Conservation (phyloP, 2,797 vertebrate genomes). For the Dromococcyx pavoninus region DNA sequence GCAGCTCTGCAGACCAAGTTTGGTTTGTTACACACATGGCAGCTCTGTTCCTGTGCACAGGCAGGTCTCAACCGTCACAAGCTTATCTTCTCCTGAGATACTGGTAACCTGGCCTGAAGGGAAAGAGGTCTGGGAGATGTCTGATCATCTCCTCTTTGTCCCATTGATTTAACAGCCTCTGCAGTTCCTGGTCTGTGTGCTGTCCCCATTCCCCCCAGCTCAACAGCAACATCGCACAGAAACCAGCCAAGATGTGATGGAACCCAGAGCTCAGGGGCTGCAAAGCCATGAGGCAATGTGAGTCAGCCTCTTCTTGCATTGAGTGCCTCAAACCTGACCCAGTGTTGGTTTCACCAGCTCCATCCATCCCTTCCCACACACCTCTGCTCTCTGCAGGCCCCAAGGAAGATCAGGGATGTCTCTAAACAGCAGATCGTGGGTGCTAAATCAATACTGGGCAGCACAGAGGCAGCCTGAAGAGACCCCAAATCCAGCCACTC, state of each 20-base stretch:
- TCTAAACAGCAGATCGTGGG: neutral
- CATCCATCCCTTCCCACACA: neutral
- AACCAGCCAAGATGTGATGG: accelerated
- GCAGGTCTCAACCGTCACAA: neutral
- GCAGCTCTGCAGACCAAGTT: neutral
- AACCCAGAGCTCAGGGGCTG: accelerated
- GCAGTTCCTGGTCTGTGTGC: no score
- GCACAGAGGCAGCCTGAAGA: neutral
- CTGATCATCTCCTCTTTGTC: neutral
- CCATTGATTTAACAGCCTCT: neutral
- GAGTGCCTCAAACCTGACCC: neutral
- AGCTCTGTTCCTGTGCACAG: neutral
- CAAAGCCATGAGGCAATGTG: neutral
- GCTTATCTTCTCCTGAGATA: neutral
- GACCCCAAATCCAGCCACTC: neutral
- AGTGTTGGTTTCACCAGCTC: neutral
- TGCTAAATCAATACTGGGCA: neutral
- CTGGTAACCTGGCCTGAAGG: neutral
- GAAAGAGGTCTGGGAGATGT: neutral
- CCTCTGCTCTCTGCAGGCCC: neutral
- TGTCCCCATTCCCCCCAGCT: neutral
- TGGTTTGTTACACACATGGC: neutral
- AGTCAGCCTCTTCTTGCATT: neutral
- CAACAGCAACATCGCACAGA: neutral
- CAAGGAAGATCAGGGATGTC: neutral